Base-by-base conservation (phyloP, 2,797 vertebrate species). In the Numenius phaeopus region DNA sequence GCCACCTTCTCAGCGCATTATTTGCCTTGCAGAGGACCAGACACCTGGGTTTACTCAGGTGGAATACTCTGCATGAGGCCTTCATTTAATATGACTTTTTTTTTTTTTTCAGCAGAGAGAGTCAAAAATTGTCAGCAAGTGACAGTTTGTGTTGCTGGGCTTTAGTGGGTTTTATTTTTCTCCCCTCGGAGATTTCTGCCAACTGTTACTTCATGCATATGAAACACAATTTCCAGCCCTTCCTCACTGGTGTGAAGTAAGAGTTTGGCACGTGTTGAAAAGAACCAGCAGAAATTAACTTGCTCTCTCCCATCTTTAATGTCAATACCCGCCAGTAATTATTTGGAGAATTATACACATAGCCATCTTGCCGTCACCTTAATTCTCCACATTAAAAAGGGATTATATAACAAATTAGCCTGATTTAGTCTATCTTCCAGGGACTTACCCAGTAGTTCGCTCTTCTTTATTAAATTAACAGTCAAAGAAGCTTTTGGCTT, bases 401-500 rank as follows among this genome's bases (percentile, higher is more conserved):
- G 58, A 90, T 97, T 96, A 87, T 73, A 72, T 65, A 83, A 88
- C 82, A 94, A 92, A 95, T 94, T 88, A 88, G 20, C 26, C 55
- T 85, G 71, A 83, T 94, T 89, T 78, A 92, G 27, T 73, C 52
- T 83, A 1, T 87, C 80, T 93, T 88, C 67, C 18, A 71, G 27
- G 58, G 70, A 89, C 27, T 87, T 85, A 72, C 42, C 44, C 84
- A 90, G 23, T 58, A 77, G 62, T 76, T 96, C 6, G 1, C 64
- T 85, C 81, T 86, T 92, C 86, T 89, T 85, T 85, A 91, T 89
- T 93, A 73, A 88, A 96, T 94, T 94, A 96, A 69, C 42, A 81
- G 82, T 62, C 64, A 84, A 87, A 91, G 85, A 91, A 91, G 65
- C 71, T 90, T 93, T 96, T 95, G 86, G 96, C 87, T 92, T 93